These are phyloP conservation scores for Tachysurus fulvidraco DNA, from an alignment of 2,113 vertebrate species.

Conservation along the genomic window DNA sequence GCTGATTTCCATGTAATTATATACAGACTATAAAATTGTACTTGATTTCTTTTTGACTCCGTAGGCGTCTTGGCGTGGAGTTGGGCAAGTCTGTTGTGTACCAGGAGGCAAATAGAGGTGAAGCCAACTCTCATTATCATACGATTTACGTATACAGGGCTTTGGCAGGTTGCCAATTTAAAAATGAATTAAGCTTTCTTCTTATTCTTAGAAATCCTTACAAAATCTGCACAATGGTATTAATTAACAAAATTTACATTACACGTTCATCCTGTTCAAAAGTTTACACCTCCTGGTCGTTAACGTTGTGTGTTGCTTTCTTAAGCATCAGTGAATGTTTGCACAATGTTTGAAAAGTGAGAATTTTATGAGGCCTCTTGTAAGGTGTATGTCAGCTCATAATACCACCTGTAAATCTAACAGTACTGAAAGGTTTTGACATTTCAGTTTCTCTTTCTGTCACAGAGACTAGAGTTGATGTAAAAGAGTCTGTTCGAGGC, in stretches of 20 bases:
- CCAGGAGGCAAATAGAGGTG: slow-evolving; percentile 96
- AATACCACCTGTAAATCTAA: neutral
- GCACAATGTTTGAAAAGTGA: too few species aligned
- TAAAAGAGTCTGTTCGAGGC: slow-evolving; percentile 95
- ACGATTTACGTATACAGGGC: neutral
- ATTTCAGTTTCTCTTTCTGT: neutral
- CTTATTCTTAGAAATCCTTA: neutral
- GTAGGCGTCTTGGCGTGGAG: slow-evolving; percentile 91
- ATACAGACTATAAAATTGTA: neutral
- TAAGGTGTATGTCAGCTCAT: too few species aligned
- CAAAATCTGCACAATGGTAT: too few species aligned
- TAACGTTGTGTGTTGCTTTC: too few species aligned
- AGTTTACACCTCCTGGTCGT: too few species aligned
- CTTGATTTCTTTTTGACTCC: slow-evolving; percentile 30
- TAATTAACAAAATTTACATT: too few species aligned
- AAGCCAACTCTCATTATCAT: slow-evolving; percentile 30
- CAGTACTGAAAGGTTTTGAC: neutral
- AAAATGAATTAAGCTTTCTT: neutral
- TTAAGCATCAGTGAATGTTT: too few species aligned
- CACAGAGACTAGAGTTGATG: slow-evolving; percentile 95
- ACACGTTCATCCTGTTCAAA: too few species aligned
- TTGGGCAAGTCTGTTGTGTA: slow-evolving; percentile 95
- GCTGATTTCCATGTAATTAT: neutral
- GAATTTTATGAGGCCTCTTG: too few species aligned
- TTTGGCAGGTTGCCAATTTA: neutral